These are phyloP conservation scores for Nyctibius grandis DNA, from an alignment of 2,797 vertebrate species.

Conservation along the genomic window DNA sequence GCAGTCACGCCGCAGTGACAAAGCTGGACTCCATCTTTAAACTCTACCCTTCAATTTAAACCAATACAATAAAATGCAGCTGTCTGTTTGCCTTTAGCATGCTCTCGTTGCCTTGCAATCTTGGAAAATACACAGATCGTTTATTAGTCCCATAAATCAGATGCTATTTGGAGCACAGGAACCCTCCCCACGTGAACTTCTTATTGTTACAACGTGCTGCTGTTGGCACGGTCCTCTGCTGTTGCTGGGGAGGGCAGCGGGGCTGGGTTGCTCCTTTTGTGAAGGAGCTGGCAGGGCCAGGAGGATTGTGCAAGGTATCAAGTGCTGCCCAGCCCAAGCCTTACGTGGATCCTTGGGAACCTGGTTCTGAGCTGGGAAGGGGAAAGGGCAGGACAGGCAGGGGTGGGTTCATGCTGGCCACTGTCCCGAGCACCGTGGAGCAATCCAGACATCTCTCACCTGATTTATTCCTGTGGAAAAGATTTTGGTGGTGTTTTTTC, in stretches of 20 bases:
- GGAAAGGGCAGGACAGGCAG: background rate
- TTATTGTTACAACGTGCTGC: background rate
- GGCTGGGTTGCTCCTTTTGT: background rate
- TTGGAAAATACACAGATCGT: background rate
- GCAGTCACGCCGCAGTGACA: background rate
- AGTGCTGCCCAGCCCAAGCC: background rate
- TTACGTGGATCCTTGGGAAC: background rate
- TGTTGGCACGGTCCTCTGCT: background rate
- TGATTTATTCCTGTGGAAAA: background rate
- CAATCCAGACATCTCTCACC: background rate
- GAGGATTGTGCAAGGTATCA: background rate
- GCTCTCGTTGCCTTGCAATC: background rate
- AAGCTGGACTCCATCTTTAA: constrained; percentile 12
- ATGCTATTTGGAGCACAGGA: constrained; percentile 24
- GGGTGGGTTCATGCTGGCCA: fast-evolving
- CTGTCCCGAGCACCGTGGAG: background rate
- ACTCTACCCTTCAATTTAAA: constrained; percentile 41
- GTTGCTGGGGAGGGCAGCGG: fast-evolving
- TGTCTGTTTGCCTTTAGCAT: constrained; percentile 28
- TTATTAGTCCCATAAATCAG: constrained; percentile 40
- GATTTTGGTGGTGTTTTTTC: too few species aligned
- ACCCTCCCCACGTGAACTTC: background rate
- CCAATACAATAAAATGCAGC: constrained; percentile 23
- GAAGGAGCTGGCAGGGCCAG: background rate
- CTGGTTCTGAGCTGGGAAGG: background rate